Evolutionary conservation across 2,113 vertebrate species (phyloP).

Genomic region (Tiliqua scincoides): DNA sequence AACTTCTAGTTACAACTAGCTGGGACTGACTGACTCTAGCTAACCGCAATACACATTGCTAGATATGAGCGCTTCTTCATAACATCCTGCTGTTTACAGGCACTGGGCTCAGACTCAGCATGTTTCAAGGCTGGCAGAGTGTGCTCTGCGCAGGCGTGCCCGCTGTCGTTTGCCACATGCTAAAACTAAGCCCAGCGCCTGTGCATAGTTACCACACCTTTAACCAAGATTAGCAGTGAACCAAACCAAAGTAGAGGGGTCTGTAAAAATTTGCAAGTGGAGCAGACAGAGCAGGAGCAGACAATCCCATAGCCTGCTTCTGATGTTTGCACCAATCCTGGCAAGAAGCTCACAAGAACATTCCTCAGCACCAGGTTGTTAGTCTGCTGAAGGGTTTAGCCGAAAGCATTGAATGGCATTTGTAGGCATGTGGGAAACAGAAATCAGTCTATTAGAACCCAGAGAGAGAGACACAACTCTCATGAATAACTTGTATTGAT

Average conservation of each 20-base stretch:
- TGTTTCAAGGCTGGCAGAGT: no score
- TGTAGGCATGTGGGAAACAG: no score
- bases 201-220: background rate
- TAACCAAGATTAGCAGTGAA: background rate
- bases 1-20: no score
- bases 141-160: no score
- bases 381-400: background rate
- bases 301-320: background rate
- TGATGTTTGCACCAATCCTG: background rate
- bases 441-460: background rate
- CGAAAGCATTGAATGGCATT: background rate
- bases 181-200: no score
- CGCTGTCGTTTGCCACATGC: no score
- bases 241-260: no score
- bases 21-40: no score
- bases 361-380: background rate
- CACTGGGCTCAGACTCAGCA: no score
- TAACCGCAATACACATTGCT: no score
- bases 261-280: background rate
- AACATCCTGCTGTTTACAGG: no score
- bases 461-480: background rate
- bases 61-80: no score
- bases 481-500: background rate
- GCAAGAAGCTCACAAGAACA: background rate
- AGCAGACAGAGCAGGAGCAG: background rate